Base-by-base conservation (phyloP, 2,888 invertebrate genomes). In the Drosophila robusta region DNA sequence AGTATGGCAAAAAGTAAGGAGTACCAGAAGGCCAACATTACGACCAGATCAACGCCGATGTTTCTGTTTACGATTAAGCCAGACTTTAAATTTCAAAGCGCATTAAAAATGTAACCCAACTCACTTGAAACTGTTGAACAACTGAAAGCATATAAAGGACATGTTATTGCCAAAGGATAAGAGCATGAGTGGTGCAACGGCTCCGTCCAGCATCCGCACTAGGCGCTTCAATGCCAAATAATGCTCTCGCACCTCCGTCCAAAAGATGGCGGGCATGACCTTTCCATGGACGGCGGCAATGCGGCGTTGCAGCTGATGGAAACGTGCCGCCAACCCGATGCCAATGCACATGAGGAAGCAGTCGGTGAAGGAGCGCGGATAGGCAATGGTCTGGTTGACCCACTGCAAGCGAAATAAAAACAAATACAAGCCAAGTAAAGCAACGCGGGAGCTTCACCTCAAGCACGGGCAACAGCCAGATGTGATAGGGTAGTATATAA, bases 61-160 rank as follows among this genome's bases (percentile, higher is more conserved):
- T 90, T 90, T 77, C 90, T 90, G n/a, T 18, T n/a, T 3, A 11
- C 11, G 26, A 54, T 3, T 12, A 3, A 47, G 14, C 0, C 2
- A 7, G 1, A 50, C 0, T 11, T 16, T 5, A 2, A 11, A 1
- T 4, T 12, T 9, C 1, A 6, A 8, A 0, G 22, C 9, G 1
- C 0, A 2, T 42, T 2, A 1, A 0, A 2, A 8, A 11, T 14
- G 1, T 0, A 4, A 0, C 46, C 0, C 0, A 32, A 75, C 88
- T 75, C 60, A 92, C 92, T 89, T 87, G 58, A 92, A 91, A 63
- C 91, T 91, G 78, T 95, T 93, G 76, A 95, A 95, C 0, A 96
- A 92, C 81, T 96, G 96, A 72, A 95, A 93, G 75, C 96, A 96
- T 70, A 96, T 95, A 80, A 96, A 96, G 87, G 95, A 96, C 71